phyloP scores from a whole-genome alignment of 2,797 vertebrate genomes.

The Threskiornis aethiopicus region DNA sequence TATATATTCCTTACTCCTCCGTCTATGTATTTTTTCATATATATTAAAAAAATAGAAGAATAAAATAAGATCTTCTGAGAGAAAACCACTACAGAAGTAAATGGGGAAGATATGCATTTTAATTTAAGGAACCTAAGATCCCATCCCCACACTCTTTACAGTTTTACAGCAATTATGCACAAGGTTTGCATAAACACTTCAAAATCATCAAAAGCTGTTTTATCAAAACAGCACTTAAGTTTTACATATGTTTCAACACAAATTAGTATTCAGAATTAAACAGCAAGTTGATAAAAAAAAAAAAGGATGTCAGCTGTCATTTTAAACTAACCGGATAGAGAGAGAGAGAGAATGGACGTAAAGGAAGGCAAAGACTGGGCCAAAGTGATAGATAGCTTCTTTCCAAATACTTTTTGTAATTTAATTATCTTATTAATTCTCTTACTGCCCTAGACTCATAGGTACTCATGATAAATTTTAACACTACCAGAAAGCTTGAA shows the following conservation, averaged over 20 bases:
- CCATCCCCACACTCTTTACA: constrained; percentile 38
- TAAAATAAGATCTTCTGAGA: not conserved
- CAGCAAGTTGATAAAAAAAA: constrained; percentile 35
- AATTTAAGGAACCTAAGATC: constrained; percentile 32
- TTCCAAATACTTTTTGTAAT: constrained; percentile 11
- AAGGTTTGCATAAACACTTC: constrained; percentile 72
- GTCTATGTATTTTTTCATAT: not conserved
- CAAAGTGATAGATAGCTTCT: not conserved
- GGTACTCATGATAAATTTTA: not conserved
- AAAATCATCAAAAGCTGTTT: constrained; percentile 72
- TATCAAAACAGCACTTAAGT: constrained; percentile 67
- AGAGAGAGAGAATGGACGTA: not conserved
- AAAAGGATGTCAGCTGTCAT: constrained; percentile 33
- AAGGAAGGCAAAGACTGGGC: not conserved
- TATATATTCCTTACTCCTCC: not conserved
- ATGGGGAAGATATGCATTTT: constrained; percentile 1
- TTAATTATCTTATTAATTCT: constrained; percentile 17
- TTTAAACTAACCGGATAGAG: not conserved
- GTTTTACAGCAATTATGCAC: constrained; percentile 57
- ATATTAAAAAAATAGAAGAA: not conserved
- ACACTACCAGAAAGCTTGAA: not conserved
- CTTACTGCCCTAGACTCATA: not conserved
- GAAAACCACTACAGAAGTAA: not conserved
- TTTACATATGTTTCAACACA: constrained; percentile 72
- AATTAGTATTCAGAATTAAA: constrained; percentile 69